Base-by-base conservation (phyloP, 1,140 invertebrate species). In the Drosophila bipectinata region DNA sequence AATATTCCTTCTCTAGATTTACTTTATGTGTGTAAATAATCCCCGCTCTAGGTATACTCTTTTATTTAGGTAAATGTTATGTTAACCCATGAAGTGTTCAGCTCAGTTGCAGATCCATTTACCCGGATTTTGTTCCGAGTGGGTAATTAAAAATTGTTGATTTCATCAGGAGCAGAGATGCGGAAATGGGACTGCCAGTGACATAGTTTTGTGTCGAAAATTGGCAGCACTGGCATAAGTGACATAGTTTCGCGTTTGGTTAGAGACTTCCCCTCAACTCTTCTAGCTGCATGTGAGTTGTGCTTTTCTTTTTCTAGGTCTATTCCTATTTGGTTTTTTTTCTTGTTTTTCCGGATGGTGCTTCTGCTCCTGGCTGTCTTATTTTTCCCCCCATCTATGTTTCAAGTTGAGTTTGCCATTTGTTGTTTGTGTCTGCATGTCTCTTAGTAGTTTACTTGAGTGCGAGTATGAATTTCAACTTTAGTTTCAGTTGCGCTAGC, bases 381-480 rank as follows among this genome's bases (percentile, higher is more conserved):
- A 24, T 15, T 44, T 51, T 44, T 48, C 24, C 14, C 37, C 14
- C 37, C 41, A 57, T 56, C 56, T 53, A 41, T 76, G 77, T 60
- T 48, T 57, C 54, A 56, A 51, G 54, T 72, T 62, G 73, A 60
- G 52, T 73, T 64, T 59, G 41, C 52, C 34, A 57, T 77, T 69
- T 63, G 45, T 73, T 68, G 18, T 47, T 47, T 47, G 44, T 47
- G 53, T 49, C 66, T 83, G 55, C 47, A 60, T 88, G 79, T 89
- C 72, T 79, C 72, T 66, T 78, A 73, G 77, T 77, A 77, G 77
- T 74, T 88, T 89, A 72, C 72, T 89, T 84, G 73, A 79, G 84
- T 87, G 83, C 84, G 83, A 88, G 84, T 87, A 87, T 89, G 83
- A 88, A 83, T 88, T 88, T 88, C 83, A 88, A 85, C 76, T 72